Conservation (phyloP, 1,140 invertebrate genomes). For the Ephestia elutella region DNA sequence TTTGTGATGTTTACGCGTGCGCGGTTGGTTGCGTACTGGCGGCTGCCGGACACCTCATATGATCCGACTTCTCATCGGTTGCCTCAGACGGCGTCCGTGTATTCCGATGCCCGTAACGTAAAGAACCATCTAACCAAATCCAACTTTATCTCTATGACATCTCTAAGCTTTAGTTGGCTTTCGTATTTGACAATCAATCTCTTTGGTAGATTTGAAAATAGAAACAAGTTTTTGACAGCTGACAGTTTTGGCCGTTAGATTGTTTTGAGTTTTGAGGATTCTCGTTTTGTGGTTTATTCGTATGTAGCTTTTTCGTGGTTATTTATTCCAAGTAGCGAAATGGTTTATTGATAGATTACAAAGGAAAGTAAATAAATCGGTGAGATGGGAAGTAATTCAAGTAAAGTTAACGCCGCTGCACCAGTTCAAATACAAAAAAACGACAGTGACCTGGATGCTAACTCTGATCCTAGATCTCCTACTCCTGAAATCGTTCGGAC, state of each 20-base stretch:
- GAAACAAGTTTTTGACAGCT: slow-evolving; percentile 33
- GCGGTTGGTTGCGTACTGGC: too few species aligned
- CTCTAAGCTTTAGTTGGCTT: too few species aligned
- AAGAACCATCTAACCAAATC: too few species aligned
- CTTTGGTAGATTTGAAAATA: slow-evolving; percentile 54
- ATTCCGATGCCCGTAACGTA: too few species aligned
- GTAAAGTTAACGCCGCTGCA: slow-evolving; percentile 45
- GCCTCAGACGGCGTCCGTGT: too few species aligned
- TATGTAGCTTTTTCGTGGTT: slow-evolving; percentile 14
- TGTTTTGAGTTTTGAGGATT: slow-evolving; percentile 50
- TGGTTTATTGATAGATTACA: background rate
- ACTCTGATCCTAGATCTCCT: slow-evolving; percentile 64
- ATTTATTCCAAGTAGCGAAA: slow-evolving; percentile 9
- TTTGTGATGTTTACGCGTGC: too few species aligned
- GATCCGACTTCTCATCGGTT: too few species aligned
- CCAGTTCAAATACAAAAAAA: slow-evolving; percentile 42
- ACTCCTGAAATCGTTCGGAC: slow-evolving; percentile 65
- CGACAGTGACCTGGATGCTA: slow-evolving; percentile 38
- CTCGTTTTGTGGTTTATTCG: slow-evolving; percentile 24
- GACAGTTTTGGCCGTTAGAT: slow-evolving; percentile 60
- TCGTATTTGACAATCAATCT: too few species aligned
- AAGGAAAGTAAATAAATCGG: slow-evolving; percentile 15
- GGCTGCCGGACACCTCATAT: too few species aligned
- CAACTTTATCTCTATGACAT: too few species aligned
- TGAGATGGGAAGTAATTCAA: slow-evolving; percentile 60